Evolutionary conservation across 2,888 invertebrate species (phyloP), one percentile per base, ranked within the genome.

Genomic region (Rutpela maculata): DNA sequence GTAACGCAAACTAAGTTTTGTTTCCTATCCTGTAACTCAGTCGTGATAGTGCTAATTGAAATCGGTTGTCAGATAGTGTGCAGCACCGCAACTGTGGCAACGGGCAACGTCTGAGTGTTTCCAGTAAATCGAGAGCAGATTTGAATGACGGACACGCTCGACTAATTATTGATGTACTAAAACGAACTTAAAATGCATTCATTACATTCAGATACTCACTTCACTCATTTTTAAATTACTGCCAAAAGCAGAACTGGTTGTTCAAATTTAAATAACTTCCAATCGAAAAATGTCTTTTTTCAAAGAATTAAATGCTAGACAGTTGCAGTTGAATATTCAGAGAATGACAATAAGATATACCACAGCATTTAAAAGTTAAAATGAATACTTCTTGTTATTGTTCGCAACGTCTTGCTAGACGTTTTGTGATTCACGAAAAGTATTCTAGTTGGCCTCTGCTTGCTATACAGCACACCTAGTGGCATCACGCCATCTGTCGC

Each of bases 171-270:
- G 60, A 22, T 62, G 60, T 31, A 62, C 55, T 17, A 55, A 55
- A 59, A 59, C 18, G 59, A 19, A 62, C 60, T 62, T 62, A 62
- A 62, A 62, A 62, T 62, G 60, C 60, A 62, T 62, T 62, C 12
- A 26, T n/a, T 22, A 12, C 59, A 19, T 59, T 19, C 59, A 15
- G 18, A 26, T 26, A 15, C 26, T 62, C 60, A 62, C 18, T 62
- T 22, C 11, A 26, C 60, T 62, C 12, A 62, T 15, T 62, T 62
- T 62, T 9, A 62, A 62, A 26, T 26, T 19, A 26, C 15, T 7
- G 22, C 60, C 60, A 9, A 19, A 62, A 62, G 38, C 18, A 31
- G 11, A 65, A 65, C 31, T 38, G 35, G 35, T 65, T 35, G 38
- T 62, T 62, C 60, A 62, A 19, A 62, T 62, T 62, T 65, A 65